phyloP scores from a whole-genome alignment of 2,113 vertebrate species.

The Melanocharis versteri region DNA sequence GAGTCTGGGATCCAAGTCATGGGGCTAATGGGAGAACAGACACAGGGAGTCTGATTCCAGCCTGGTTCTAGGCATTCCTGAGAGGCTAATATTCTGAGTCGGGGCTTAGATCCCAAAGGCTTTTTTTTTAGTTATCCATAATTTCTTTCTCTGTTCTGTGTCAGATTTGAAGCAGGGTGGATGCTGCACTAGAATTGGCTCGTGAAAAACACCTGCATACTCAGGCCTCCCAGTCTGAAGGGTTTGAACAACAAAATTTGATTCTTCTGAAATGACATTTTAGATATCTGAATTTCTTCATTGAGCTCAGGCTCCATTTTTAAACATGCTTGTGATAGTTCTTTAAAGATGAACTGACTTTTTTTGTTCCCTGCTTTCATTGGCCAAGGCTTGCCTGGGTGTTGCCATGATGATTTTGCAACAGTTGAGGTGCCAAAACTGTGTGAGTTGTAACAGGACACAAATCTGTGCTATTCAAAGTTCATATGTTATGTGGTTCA shows the following conservation, averaged over 20 bases:
- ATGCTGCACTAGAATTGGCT: not conserved
- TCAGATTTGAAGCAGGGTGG: not conserved
- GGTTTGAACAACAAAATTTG: not conserved
- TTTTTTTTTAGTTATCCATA: not conserved
- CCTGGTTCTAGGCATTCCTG: not conserved
- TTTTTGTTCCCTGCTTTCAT: not conserved
- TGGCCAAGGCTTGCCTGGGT: not conserved
- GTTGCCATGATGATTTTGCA: not conserved
- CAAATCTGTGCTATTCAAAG: not conserved
- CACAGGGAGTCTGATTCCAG: not conserved
- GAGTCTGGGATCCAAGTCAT: not conserved
- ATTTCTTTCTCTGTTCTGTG: not conserved
- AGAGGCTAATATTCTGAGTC: not conserved
- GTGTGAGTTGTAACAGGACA: not conserved
- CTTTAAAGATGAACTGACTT: not conserved
- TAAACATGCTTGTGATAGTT: not conserved
- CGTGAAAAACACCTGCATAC: not conserved
- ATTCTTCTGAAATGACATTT: not conserved
- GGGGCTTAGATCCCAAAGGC: not conserved
- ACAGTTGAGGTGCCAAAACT: not conserved
- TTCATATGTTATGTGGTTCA: not conserved
- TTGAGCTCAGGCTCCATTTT: not conserved
- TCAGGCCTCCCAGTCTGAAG: not conserved
- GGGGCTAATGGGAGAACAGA: not conserved
- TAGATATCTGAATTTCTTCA: not conserved